phyloP scores from a whole-genome alignment of 92 coral and sea anemone genomes.

The Blastomussa wellsi region DNA sequence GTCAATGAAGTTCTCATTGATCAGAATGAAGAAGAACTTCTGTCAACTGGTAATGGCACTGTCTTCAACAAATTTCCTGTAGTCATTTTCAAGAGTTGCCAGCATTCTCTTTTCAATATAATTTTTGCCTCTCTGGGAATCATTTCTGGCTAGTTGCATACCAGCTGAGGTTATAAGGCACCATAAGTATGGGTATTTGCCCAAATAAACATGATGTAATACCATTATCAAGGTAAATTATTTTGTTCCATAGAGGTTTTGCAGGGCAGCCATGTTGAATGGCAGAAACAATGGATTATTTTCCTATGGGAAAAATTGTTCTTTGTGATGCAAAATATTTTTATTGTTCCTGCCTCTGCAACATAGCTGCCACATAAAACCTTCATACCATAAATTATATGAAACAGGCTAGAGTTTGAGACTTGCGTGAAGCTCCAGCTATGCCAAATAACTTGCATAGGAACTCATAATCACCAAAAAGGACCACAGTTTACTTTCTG shows the following conservation, averaged over 20 bases:
- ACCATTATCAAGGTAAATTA: too few species aligned
- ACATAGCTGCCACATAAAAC: too few species aligned
- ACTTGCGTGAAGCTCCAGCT: constrained; percentile 52
- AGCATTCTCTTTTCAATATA: not conserved
- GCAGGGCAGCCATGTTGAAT: too few species aligned
- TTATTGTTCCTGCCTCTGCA: too few species aligned
- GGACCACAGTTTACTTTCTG: constrained; percentile 45
- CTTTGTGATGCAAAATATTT: too few species aligned
- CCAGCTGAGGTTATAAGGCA: not conserved
- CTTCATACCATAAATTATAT: too few species aligned
- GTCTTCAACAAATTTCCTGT: constrained; percentile 4
- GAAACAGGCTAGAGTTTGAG: not conserved
- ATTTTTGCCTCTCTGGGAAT: not conserved
- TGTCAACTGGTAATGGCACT: not conserved
- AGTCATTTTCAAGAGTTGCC: not conserved
- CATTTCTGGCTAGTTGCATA: not conserved
- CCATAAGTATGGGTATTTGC: not conserved
- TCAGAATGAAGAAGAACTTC: constrained; percentile 1
- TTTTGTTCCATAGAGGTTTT: too few species aligned
- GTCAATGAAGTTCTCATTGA: not conserved
- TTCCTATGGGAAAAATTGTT: too few species aligned
- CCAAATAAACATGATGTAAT: too few species aligned
- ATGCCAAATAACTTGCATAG: constrained; percentile 45
- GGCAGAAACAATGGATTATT: too few species aligned
- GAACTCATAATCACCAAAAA: constrained; percentile 45